Evolutionary conservation across 2,797 vertebrate species (phyloP).

Genomic region (Crocodylus rhombifer): DNA sequence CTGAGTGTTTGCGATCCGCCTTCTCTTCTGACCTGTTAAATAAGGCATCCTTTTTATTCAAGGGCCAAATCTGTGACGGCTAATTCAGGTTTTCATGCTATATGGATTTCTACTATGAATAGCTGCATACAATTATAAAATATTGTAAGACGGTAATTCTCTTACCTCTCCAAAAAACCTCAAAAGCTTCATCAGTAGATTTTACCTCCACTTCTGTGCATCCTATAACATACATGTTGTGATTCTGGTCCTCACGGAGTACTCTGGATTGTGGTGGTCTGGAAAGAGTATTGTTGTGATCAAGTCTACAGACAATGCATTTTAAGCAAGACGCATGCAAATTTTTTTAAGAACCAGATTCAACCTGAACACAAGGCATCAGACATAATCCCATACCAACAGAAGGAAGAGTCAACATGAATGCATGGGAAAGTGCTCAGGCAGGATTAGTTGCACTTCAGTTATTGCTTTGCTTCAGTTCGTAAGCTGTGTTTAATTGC

Average conservation of each 20-base stretch:
- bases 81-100: neutral
- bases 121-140: neutral
- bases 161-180: constrained; percentile 97
- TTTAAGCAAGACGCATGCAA: neutral
- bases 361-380: neutral
- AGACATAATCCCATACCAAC: neutral
- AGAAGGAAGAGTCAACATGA: neutral
- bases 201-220: constrained; percentile 98
- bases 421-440: neutral
- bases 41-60: neutral
- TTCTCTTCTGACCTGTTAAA: constrained; percentile 92
- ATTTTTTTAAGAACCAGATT: neutral
- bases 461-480: constrained; percentile 56
- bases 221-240: constrained; percentile 97
- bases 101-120: neutral
- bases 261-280: constrained; percentile 95
- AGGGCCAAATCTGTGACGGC: neutral
- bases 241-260: constrained; percentile 95
- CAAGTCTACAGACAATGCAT: neutral
- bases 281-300: constrained; percentile 10
- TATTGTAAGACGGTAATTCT: no score
- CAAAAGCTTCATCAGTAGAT: constrained; percentile 95
- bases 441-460: constrained; percentile 63
- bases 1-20: constrained; percentile 94
- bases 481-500: constrained; percentile 48